Evolutionary conservation across 2,113 vertebrate genomes (phyloP).

Genomic region (Myotis yumanensis): DNA sequence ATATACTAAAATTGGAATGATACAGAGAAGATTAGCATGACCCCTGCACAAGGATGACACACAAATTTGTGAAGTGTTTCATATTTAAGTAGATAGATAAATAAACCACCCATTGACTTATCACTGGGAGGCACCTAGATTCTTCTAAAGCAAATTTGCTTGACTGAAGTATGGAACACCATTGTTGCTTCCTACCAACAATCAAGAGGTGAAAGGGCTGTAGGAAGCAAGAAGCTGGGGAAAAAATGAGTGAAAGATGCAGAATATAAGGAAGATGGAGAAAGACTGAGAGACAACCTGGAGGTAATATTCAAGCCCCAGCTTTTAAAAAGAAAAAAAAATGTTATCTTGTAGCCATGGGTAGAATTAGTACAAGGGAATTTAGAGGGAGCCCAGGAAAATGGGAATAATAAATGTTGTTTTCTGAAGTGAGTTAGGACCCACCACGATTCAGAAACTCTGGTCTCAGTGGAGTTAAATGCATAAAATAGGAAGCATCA

Average conservation of each 20-base stretch:
- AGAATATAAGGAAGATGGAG: background rate
- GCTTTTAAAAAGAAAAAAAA: background rate
- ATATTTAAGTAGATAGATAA: too few species aligned
- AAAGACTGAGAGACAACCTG: background rate
- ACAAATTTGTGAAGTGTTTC: too few species aligned
- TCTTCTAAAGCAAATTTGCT: slow-evolving; percentile 6
- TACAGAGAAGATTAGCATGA: too few species aligned
- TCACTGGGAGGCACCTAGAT: background rate
- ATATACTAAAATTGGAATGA: too few species aligned
- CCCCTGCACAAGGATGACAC: too few species aligned
- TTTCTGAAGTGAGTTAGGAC: slow-evolving; percentile 20
- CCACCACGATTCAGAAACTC: background rate
- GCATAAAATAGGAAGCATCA: background rate
- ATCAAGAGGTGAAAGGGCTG: background rate
- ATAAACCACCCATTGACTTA: background rate
- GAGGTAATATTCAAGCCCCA: background rate
- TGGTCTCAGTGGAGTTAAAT: background rate
- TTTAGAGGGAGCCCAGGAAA: background rate
- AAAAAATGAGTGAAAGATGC: background rate
- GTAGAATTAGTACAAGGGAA: background rate
- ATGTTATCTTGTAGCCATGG: background rate
- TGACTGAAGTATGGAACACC: background rate
- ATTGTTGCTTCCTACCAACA: background rate
- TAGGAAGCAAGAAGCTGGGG: background rate
- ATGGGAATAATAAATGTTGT: background rate